A percentile compares a stretch with the other conserved stretches of the same genome.
phyloP scores from a whole-genome alignment of 92 coral and sea anemone genomes.

The Siderastrea siderea region DNA sequence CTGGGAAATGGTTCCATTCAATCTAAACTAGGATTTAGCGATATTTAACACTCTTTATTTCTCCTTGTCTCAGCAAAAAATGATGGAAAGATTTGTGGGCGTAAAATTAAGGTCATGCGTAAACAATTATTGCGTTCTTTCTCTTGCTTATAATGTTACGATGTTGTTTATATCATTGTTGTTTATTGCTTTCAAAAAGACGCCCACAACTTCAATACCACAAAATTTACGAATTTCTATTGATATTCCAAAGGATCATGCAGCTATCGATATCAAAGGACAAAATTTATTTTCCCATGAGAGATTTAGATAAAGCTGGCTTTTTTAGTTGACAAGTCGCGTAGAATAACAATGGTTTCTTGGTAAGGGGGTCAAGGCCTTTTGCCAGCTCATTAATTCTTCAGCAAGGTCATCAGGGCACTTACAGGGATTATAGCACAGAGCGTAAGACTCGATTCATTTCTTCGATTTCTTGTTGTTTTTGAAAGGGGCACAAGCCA shows the following conservation, averaged over 20 bases:
- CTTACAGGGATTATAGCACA: not conserved
- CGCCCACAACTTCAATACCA: not conserved
- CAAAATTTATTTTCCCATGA: not conserved
- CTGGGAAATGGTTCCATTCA: no score
- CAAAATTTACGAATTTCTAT: not conserved
- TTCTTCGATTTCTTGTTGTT: not conserved
- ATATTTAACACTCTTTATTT: no score
- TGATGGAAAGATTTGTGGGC: no score
- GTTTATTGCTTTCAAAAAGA: no score
- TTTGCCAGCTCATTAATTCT: conserved; percentile 15
- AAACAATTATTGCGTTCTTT: no score
- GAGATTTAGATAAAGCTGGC: not conserved
- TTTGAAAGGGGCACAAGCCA: not conserved
- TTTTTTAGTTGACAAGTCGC: not conserved
- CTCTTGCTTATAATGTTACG: no score
- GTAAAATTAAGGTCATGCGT: no score
- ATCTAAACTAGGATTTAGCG: no score
- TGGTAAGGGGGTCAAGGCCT: not conserved
- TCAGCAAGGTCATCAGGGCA: not conserved
- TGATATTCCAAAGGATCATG: not conserved
- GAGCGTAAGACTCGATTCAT: not conserved
- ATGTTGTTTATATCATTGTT: no score
- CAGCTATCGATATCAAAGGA: not conserved
- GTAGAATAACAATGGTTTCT: not conserved
- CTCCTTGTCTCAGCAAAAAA: no score